These are phyloP conservation scores for Pterophyllum scalare DNA, from an alignment of 2,113 vertebrate genomes.

Conservation along the genomic window DNA sequence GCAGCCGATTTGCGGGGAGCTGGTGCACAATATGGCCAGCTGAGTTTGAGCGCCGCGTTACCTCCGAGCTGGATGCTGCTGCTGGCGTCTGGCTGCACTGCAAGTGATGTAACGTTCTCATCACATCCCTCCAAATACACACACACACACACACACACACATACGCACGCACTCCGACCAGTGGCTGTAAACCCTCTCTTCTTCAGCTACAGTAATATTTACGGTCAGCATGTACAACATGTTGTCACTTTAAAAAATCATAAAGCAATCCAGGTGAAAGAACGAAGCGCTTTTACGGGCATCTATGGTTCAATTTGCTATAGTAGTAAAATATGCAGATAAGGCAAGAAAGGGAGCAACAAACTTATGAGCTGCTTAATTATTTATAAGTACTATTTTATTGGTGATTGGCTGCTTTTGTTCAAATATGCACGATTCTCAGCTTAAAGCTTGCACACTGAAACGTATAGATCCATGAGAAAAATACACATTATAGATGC, in stretches of 20 bases:
- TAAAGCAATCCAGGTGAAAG: neutral
- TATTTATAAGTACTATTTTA: neutral
- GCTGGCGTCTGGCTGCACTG: slow-evolving; percentile 71
- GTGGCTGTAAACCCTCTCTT: neutral
- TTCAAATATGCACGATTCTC: neutral
- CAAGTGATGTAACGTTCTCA: slow-evolving; percentile 68
- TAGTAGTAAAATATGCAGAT: neutral
- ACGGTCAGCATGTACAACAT: neutral
- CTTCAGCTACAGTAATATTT: neutral
- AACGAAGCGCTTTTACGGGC: neutral
- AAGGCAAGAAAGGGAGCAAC: neutral
- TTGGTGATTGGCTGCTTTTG: neutral
- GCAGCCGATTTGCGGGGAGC: slow-evolving; percentile 73
- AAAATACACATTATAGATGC: neutral
- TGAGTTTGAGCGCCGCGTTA: slow-evolving; percentile 43
- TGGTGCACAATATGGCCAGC: slow-evolving; percentile 75
- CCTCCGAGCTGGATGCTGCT: slow-evolving; percentile 65
- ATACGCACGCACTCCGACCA: neutral
- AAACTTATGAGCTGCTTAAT: neutral
- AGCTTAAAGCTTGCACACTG: neutral
- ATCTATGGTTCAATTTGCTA: neutral
- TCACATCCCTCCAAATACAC: slow-evolving; percentile 19
- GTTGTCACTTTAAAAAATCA: neutral
- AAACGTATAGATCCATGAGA: neutral
- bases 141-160: neutral